Conservation (phyloP, 1,140 invertebrate species). For the Steinernema khuongi region DNA sequence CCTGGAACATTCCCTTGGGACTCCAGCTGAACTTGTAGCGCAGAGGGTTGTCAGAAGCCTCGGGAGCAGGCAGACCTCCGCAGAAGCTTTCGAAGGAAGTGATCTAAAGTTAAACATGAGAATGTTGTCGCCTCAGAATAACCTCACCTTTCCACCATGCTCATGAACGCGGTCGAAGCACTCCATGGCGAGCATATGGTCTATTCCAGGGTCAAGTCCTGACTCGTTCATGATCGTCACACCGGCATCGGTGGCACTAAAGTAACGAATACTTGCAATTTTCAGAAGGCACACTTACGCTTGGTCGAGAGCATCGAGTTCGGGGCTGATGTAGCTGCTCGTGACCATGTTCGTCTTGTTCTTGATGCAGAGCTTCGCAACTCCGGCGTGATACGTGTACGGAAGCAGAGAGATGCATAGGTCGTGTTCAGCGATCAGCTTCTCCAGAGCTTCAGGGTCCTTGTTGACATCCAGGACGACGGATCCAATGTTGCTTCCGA, state of each 20-base stretch:
- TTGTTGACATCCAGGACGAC: constrained; percentile 75
- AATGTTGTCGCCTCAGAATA: neutral
- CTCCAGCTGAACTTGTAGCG: constrained; percentile 85
- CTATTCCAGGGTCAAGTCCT: constrained; percentile 93
- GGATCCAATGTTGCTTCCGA: constrained; percentile 73
- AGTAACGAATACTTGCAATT: constrained; percentile 38
- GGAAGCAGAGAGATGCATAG: constrained; percentile 82
- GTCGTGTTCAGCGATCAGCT: constrained; percentile 71
- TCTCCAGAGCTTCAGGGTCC: constrained; percentile 68
- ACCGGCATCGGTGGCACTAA: constrained; percentile 73
- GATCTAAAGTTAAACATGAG: constrained; percentile 65
- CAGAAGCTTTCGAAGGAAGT: constrained; percentile 94
- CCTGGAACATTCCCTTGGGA: constrained; percentile 68
- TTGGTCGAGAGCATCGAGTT: constrained; percentile 66
- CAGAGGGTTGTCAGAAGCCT: constrained; percentile 84
- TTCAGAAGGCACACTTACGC: constrained; percentile 22
- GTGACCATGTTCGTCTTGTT: constrained; percentile 86
- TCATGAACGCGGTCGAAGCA: constrained; percentile 83
- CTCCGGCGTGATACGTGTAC: constrained; percentile 75
- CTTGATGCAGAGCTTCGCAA: constrained; percentile 78
- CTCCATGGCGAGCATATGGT: constrained; percentile 92
- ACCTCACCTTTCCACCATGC: constrained; percentile 66
- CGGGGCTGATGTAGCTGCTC: constrained; percentile 82
- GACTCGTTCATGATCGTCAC: constrained; percentile 89
- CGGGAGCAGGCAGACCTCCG: constrained; percentile 88